Base-by-base conservation (phyloP, 2,888 invertebrate genomes). In the Andrena camellia region DNA sequence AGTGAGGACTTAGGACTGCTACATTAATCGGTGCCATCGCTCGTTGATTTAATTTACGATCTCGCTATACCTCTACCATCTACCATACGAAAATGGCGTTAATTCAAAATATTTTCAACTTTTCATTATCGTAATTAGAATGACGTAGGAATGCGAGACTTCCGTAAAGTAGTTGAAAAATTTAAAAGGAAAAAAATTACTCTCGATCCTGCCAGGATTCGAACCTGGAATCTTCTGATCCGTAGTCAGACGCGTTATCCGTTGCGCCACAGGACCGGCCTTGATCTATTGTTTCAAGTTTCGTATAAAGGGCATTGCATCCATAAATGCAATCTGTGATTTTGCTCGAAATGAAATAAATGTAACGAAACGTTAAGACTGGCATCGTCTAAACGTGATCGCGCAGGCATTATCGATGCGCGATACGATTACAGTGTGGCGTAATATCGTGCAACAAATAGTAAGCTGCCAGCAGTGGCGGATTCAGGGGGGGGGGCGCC, bases 131-230 rank as follows among this genome's bases (percentile, higher is more conserved):
- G 0, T 3, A 2, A 17, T 17, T 5, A 6, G 33, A 33, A 17
- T 17, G 2, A 2, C 8, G 6, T 2, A n/a, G 2, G 17, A 13
- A 2, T 13, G 17, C 1, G 13, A n/a, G 20, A 2, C 1, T 23
- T n/a, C 20, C 0, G 17, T n/a, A 7, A 4, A 20, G 7, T 0
- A 7, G 20, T 13, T 8, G 0, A 42, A 64, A 52, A 26, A 62
- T 50, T 50, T 26, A n/a, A 7, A n/a, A 7, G 52, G 79, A 83
- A 84, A 77, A 84, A 63, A 76, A 35, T 50, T n/a, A 13, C 4
- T 13, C 92, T 13, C 92, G 92, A 92, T 91, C 91, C 92, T 92
- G 92, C 91, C 91, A 91, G 91, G 92, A 91, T 91, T 90, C 91
- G 90, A 91, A 91, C 90, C 91, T 90, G 90, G 91, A 92, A 91